Evolutionary conservation across 1,140 invertebrate genomes (phyloP).

Genomic region (Plutomurus gul): DNA sequence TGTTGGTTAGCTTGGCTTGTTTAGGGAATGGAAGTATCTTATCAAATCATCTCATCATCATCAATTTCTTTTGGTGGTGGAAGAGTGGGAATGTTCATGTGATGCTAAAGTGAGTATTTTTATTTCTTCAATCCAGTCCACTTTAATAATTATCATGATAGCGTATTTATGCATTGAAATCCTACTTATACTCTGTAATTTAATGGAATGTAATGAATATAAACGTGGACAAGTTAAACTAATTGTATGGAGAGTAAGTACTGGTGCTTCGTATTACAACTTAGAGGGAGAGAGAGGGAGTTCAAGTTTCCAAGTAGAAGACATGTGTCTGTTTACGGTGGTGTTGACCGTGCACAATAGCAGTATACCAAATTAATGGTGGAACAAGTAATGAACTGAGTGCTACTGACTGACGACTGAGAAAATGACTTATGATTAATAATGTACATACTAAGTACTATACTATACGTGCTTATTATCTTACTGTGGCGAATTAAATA

Average conservation of each 20-base stretch:
- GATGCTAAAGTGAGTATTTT: neutral
- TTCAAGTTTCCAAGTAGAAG: neutral
- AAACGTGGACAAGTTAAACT: conserved; percentile 17
- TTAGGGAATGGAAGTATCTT: no score
- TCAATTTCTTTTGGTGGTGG: conserved; percentile 19
- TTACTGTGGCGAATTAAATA: neutral
- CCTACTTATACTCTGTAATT: neutral
- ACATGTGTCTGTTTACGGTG: neutral
- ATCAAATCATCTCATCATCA: conserved; percentile 29
- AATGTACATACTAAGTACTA: no score
- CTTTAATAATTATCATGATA: conserved; percentile 14
- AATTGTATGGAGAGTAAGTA: conserved; percentile 30
- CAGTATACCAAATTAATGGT: no score
- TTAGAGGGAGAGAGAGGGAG: neutral
- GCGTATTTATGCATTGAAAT: conserved; percentile 17
- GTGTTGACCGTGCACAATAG: no score
- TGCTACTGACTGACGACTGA: no score
- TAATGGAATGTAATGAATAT: neutral
- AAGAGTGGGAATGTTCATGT: conserved; percentile 14
- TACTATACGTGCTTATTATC: neutral
- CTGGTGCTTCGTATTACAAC: neutral
- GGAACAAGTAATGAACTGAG: no score
- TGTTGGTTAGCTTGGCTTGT: neutral
- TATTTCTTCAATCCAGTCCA: conserved; percentile 24
- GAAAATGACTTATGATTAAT: no score